Evolutionary conservation across 2,797 vertebrate genomes (phyloP).

Genomic region (Poeciliopsis infans): DNA sequence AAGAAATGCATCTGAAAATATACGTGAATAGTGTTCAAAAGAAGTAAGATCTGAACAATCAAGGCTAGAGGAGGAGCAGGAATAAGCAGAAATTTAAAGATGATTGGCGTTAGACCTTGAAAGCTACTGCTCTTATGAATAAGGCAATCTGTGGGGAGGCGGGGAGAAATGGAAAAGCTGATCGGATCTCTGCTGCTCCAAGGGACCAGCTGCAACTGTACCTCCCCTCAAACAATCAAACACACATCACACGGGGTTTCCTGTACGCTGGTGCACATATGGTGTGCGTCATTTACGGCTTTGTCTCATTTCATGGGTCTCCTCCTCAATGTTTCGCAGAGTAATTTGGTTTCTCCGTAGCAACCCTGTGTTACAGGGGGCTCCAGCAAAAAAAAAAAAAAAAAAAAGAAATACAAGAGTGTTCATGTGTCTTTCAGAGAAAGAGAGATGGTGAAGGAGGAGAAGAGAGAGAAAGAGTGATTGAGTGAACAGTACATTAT

Average conservation of each 20-base stretch:
- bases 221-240: conserved; percentile 51
- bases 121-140: conserved; percentile 59
- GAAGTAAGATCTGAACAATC: background rate
- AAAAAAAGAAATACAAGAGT: conserved; percentile 15
- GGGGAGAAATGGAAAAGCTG: conserved; percentile 42
- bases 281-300: conserved; percentile 36
- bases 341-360: conserved; percentile 72
- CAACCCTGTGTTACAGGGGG: conserved; percentile 59
- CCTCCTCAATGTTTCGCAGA: conserved; percentile 54
- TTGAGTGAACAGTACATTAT: conserved; percentile 82
- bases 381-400: conserved; percentile 53
- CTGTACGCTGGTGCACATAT: conserved; percentile 29
- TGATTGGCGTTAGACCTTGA: conserved; percentile 51
- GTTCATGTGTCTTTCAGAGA: conserved; percentile 50
- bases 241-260: conserved; percentile 44
- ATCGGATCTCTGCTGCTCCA: conserved; percentile 50
- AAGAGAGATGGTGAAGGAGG: conserved; percentile 58
- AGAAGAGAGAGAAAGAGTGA: conserved; percentile 70
- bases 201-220: conserved; percentile 62
- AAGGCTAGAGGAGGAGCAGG: conserved; percentile 12
- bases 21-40: background rate
- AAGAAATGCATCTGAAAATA: conserved; percentile 1
- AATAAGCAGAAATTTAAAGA: conserved; percentile 39
- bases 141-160: conserved; percentile 46
- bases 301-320: conserved; percentile 58